Evolutionary conservation across 2,797 vertebrate genomes (phyloP).

Genomic region (Lacerta viridis): DNA sequence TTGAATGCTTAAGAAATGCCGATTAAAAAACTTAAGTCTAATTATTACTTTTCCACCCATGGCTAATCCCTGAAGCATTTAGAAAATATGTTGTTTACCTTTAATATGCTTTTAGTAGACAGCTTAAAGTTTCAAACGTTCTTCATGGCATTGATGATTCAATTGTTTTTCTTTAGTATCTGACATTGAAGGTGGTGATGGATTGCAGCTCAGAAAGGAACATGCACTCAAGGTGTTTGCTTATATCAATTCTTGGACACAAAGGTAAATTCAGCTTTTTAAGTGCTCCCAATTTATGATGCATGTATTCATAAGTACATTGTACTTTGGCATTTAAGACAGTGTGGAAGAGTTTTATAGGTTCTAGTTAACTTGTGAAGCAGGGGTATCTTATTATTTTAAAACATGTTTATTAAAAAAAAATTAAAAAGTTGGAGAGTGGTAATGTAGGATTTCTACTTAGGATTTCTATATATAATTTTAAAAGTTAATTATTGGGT

Average conservation of each 20-base stretch:
- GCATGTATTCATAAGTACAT: neutral
- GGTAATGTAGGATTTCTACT: neutral
- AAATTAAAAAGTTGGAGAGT: neutral
- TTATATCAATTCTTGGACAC: constrained; percentile 99
- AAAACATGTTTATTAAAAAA: too few relatives aligned
- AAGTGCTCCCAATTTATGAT: constrained; percentile 13
- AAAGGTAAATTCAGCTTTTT: constrained; percentile 86
- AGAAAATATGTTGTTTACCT: constrained; percentile 34
- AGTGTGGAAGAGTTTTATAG: neutral
- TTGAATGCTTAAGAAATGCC: neutral
- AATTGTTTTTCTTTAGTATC: constrained; percentile 88
- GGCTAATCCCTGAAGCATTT: constrained; percentile 28
- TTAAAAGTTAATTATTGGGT: neutral
- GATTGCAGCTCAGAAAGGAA: constrained; percentile 97
- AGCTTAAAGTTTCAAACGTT: constrained; percentile 36
- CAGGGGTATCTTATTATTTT: neutral
- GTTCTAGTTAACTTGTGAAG: too few relatives aligned
- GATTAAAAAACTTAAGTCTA: neutral
- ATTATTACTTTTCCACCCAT: neutral
- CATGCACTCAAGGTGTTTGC: constrained; percentile 98
- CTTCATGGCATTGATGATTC: constrained; percentile 42
- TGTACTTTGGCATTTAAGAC: neutral
- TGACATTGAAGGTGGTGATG: constrained; percentile 94
- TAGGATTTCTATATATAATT: neutral
- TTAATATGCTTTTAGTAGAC: constrained; percentile 37